A percentile compares a stretch with the other conserved stretches of the same genome.
These are phyloP conservation scores for Buphagus erythrorhynchus DNA, from an alignment of 2,797 vertebrate species.

Conservation along the genomic window DNA sequence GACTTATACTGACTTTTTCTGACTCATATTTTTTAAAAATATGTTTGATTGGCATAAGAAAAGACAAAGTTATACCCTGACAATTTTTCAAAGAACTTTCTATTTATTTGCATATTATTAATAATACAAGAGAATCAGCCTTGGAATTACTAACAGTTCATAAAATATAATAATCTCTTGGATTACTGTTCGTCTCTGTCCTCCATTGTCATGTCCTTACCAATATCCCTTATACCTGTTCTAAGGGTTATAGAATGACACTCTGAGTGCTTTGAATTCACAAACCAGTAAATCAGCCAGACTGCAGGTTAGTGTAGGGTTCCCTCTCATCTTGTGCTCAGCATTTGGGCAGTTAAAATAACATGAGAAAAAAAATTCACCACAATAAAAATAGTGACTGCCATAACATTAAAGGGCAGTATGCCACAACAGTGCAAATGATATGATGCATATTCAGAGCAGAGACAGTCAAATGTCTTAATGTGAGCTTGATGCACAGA, in stretches of 20 bases:
- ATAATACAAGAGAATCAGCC: background rate
- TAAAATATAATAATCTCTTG: background rate
- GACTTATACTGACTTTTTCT: background rate
- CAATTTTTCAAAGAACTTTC: background rate
- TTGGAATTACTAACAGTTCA: background rate
- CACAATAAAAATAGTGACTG: background rate
- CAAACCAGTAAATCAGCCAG: background rate
- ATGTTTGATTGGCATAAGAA: background rate
- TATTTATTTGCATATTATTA: background rate
- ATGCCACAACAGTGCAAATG: background rate
- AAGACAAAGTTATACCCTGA: background rate
- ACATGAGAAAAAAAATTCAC: background rate
- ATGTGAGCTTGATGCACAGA: background rate
- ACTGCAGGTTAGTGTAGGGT: background rate
- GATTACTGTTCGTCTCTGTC: background rate
- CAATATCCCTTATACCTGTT: rapidly evolving
- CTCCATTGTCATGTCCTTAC: background rate
- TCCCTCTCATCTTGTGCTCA: background rate
- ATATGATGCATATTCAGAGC: background rate
- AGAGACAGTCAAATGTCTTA: background rate
- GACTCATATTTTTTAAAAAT: background rate
- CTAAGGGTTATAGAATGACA: background rate
- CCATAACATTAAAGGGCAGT: background rate
- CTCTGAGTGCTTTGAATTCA: background rate
- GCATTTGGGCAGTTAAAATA: background rate